A percentile compares a stretch with the other conserved stretches of the same genome.
Evolutionary conservation across 2,888 invertebrate genomes (phyloP).

Genomic region (Psococerastis gibbosa): DNA sequence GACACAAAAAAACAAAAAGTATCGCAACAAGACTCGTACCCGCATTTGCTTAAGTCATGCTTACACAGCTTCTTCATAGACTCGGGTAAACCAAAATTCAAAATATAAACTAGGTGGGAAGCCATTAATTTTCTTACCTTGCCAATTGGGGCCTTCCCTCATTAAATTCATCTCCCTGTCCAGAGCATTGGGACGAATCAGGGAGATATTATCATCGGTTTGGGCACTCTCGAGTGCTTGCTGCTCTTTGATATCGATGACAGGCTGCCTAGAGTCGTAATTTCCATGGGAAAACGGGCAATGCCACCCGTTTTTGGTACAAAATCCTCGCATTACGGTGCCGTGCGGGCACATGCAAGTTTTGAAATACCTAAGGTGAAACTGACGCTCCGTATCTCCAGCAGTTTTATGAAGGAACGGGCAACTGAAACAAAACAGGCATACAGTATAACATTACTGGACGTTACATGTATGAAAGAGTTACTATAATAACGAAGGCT

Average conservation of each 20-base stretch:
- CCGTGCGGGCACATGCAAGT: constrained; percentile 99
- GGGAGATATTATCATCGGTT: constrained; percentile 40
- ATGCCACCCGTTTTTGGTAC: constrained; percentile 96
- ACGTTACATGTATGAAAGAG: too few species aligned
- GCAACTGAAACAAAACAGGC: constrained; percentile 45
- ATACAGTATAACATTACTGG: too few species aligned
- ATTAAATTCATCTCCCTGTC: constrained; percentile 91
- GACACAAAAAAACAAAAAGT: too few species aligned
- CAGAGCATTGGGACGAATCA: constrained; percentile 68
- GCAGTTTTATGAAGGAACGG: constrained; percentile 93
- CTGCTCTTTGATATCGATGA: constrained; percentile 69
- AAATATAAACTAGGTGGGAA: too few species aligned
- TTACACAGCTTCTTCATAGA: too few species aligned
- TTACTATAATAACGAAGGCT: too few species aligned
- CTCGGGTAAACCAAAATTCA: not conserved
- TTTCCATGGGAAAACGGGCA: constrained; percentile 98
- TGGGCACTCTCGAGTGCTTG: constrained; percentile 53
- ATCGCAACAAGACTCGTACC: not conserved
- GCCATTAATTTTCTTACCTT: constrained; percentile 40
- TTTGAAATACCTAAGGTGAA: constrained; percentile 96
- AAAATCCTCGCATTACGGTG: constrained; percentile 87
- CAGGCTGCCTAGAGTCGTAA: constrained; percentile 86
- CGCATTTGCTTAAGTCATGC: too few species aligned
- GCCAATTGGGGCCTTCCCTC: constrained; percentile 98
- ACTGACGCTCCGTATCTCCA: constrained; percentile 94